Evolutionary conservation across 2,797 vertebrate species (phyloP).

Genomic region (Hydrophis major): DNA sequence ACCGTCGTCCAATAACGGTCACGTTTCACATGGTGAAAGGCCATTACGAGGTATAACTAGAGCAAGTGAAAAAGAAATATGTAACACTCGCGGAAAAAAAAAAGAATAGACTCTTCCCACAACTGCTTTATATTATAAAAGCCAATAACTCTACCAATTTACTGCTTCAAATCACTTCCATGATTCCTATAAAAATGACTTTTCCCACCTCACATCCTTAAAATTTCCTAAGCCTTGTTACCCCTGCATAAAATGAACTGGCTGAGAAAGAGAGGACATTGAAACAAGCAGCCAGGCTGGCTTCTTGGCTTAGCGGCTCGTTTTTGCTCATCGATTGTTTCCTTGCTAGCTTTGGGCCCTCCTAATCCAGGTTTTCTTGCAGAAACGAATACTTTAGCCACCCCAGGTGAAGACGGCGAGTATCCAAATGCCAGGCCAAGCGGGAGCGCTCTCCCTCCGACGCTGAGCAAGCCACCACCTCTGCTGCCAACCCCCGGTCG

Average conservation of each 20-base stretch:
- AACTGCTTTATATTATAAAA: background rate
- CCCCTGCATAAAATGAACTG: slow-evolving; percentile 11
- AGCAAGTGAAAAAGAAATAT: background rate
- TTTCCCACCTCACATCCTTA: background rate
- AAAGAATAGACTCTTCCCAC: background rate
- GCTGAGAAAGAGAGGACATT: background rate
- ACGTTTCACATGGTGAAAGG: background rate
- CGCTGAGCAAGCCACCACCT: slow-evolving; percentile 70
- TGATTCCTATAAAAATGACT: background rate
- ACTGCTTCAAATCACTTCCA: background rate
- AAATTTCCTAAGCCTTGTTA: background rate
- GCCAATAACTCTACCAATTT: background rate
- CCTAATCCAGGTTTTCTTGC: slow-evolving; percentile 43
- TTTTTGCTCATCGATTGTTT: background rate
- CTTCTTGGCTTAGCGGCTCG: background rate
- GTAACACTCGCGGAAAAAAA: background rate
- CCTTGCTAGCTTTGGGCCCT: background rate
- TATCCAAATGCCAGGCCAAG: slow-evolving; percentile 39
- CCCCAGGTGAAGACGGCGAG: slow-evolving; percentile 36
- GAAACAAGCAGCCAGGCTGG: background rate
- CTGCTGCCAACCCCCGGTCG: slow-evolving; percentile 71
- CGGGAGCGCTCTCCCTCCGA: slow-evolving; percentile 37
- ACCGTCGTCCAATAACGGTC: background rate
- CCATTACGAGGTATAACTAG: background rate
- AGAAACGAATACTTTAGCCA: slow-evolving; percentile 32